Evolutionary conservation across 37 sponge, comb jelly and placozoan species (phyloP), one percentile per base, ranked within the genome.

Genomic region (Hormiphora californensis): DNA sequence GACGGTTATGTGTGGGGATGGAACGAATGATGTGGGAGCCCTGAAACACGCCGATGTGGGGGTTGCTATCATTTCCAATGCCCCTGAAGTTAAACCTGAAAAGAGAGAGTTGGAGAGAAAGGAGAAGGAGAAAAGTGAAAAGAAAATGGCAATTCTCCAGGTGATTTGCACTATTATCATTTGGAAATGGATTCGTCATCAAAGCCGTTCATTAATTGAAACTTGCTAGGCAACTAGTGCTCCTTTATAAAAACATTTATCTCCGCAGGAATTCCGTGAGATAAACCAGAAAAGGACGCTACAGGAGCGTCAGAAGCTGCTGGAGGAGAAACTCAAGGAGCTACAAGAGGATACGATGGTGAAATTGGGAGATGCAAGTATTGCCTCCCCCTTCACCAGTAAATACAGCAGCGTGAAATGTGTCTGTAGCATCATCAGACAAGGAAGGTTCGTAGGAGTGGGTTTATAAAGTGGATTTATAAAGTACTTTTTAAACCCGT

Each of bases 1-100:
- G 19, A 94, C 99, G n/a, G 90, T 97, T 34, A 97, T 97, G 99
- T 97, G 99, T 90, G 99, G 99, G n/a, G 99, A 97, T 85, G 99
- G 99, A 7, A 94, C 99, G 3, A 97, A 97, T 63, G 99, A 97
- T 87, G 99, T 97, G 0, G 99, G 99, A 69, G 99, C 99, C 0
- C 87, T 97, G 17, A 97, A 97, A 63, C 99, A 97, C 78, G 99
- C 99, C 7, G 91, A 97, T 65, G 94, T 97, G 87, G 99, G 99
- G 86, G 63, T 36, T 90, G 88, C 85, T 41, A 73, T 73, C 81
- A 73, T 73, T 33, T 39, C 81, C 11, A 73, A 73, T 40, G 81
- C 81, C 43, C 81, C 81, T 21, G 81, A 73, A 49, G 49, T 73
- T 21, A 73, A 40, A 28, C 81, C 81, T 5, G 81, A 73, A 40